Evolutionary conservation across 2,113 vertebrate species (phyloP), one percentile per base, ranked within the genome.

Genomic region (Gnathonemus echidnorhynchus): DNA sequence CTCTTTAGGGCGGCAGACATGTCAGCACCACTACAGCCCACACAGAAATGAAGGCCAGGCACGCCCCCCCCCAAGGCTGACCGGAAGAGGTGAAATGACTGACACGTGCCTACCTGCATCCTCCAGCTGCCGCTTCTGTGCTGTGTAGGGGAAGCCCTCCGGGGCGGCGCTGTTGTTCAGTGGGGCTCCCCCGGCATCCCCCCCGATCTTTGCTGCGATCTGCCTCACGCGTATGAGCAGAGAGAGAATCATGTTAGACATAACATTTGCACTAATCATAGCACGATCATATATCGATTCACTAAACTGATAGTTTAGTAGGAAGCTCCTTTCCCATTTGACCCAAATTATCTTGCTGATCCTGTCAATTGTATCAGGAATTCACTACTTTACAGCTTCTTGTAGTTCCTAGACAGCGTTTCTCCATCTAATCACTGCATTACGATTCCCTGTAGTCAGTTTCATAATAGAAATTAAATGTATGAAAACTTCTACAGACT

Each of bases 171-270:
- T 97, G 95, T 99, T 98, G 93, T 97, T 97, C 90, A 97, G 95
- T 58, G 97, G 94, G 0, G 96, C 94, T 0, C 95, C 96, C 0
- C 95, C 93, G 0, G 96, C 93, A 2, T 99, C 98, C 3, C 98
- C 98, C 45, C 98, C 97, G 2, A 99, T 99, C 95, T 99, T 99
- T 90, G 97, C 97, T 92, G 98, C 98, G 46, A 99, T 99, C 98
- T 99, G 90, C 6, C 93, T 58, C 46, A 87, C 27, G 42, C 58
- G 77, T 50, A 24, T 89, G 88, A 39, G 4, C 42, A 70, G 21
- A 35, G n/a, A 80, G 5, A 80, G 13, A 80, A 42, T 19, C 35
- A 35, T 0, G 15, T 42, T 42, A 80, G 74, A 39, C 35, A 39
- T 39, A 35, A 39, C 13, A 35, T 19, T 15, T 80, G 35, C 39